Evolutionary conservation across 2,888 invertebrate species (phyloP).

Genomic region (Drosophila macrospina): DNA sequence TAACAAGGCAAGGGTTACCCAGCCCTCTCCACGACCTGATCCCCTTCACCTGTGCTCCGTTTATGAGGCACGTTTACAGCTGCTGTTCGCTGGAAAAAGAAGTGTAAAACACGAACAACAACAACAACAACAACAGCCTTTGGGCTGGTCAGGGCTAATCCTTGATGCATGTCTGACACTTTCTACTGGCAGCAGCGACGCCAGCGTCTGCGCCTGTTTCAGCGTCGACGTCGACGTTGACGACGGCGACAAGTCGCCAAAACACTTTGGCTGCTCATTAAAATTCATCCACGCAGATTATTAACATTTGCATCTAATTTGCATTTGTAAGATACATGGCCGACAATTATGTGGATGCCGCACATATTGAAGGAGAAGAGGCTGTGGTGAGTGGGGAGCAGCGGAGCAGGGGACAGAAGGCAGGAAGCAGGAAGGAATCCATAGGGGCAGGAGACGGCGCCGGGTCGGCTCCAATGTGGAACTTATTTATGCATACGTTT

Average conservation of each 20-base stretch:
- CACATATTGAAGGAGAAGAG: slow-evolving; percentile 56
- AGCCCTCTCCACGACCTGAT: neutral
- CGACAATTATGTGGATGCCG: slow-evolving; percentile 78
- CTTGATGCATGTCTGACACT: slow-evolving; percentile 72
- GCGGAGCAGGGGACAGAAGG: neutral
- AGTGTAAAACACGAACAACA: slow-evolving; percentile 4
- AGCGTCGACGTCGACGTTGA: neutral
- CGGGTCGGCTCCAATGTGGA: slow-evolving; percentile 40
- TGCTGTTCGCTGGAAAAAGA: slow-evolving; percentile 47
- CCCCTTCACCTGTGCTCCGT: slow-evolving; percentile 35
- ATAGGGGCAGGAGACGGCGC: slow-evolving; percentile 23
- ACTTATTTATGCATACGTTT: slow-evolving; percentile 80
- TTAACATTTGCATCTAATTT: slow-evolving; percentile 81
- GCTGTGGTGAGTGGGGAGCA: neutral
- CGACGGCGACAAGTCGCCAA: slow-evolving; percentile 63
- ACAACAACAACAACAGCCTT: slow-evolving; percentile 13
- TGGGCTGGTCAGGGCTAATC: slow-evolving; percentile 66
- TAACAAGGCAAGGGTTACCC: slow-evolving; percentile 55
- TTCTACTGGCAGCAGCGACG: slow-evolving; percentile 22
- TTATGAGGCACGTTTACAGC: slow-evolving; percentile 59
- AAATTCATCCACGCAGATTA: slow-evolving; percentile 81
- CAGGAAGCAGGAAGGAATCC: slow-evolving; percentile 8
- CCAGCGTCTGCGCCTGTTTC: neutral
- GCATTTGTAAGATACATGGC: slow-evolving; percentile 82
- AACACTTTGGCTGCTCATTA: slow-evolving; percentile 77